These are phyloP conservation scores for Acanthosepion pharaonis DNA, from an alignment of 2,888 invertebrate species.

Conservation along the genomic window DNA sequence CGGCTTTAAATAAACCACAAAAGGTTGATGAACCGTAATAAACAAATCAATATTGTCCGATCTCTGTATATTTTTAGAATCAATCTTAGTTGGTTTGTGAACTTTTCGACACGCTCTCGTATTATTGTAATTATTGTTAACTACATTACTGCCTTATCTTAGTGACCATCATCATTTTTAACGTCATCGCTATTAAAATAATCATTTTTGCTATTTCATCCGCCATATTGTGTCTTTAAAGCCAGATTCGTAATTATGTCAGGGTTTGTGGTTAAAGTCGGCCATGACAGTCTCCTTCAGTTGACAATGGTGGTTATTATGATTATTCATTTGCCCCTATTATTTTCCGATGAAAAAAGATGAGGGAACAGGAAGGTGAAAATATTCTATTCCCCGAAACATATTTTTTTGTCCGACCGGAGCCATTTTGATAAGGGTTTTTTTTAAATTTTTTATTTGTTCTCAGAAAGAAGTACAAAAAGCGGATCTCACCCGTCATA, in stretches of 20 bases:
- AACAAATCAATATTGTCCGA: not conserved
- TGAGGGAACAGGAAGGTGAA: not conserved
- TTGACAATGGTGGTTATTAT: not conserved
- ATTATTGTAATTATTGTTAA: not conserved
- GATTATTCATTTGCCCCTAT: not conserved
- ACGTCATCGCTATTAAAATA: not conserved
- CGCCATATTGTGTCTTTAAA: not conserved
- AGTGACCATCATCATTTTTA: not conserved
- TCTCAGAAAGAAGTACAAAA: not conserved
- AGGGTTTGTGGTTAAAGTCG: constrained; percentile 8
- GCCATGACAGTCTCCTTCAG: not conserved
- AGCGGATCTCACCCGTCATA: not conserved
- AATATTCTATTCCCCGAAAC: not conserved
- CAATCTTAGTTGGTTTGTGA: not conserved
- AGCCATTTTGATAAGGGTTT: not conserved
- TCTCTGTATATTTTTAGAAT: not conserved
- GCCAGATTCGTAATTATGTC: not conserved
- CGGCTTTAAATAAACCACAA: no score
- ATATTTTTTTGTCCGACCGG: not conserved
- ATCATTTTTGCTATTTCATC: not conserved
- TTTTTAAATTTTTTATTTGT: not conserved
- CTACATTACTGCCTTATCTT: not conserved
- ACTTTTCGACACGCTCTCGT: not conserved
- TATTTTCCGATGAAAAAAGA: not conserved
- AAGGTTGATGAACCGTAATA: no score